phyloP scores from a whole-genome alignment of 2,888 invertebrate genomes.

The Acleris emargana region DNA sequence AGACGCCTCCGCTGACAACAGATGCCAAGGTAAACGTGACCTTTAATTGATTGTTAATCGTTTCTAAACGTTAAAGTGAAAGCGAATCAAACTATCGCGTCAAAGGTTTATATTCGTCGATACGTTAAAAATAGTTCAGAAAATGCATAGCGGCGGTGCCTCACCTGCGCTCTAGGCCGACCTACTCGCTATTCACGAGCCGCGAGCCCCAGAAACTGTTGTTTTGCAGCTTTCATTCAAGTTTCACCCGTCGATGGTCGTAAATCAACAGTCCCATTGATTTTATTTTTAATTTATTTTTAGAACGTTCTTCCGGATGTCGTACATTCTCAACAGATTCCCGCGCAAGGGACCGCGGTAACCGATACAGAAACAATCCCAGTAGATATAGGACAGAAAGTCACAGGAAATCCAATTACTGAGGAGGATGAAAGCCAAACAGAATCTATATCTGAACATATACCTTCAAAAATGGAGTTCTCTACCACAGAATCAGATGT shows the following conservation, averaged over 20 bases:
- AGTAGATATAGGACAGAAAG: slow-evolving; percentile 49
- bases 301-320: slow-evolving; percentile 82
- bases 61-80: slow-evolving; percentile 21
- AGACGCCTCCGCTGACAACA: slow-evolving; percentile 56
- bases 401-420: slow-evolving; percentile 42
- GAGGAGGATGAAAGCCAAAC: slow-evolving; percentile 61
- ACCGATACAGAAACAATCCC: slow-evolving; percentile 51
- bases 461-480: slow-evolving; percentile 69
- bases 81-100: slow-evolving; percentile 48
- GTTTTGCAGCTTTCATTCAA: slow-evolving; percentile 26
- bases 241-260: slow-evolving; percentile 37
- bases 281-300: slow-evolving; percentile 78
- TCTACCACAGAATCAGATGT: slow-evolving; percentile 62
- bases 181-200: slow-evolving; percentile 36
- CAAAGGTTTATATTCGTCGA: slow-evolving; percentile 62
- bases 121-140: slow-evolving; percentile 67
- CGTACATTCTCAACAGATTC: slow-evolving; percentile 79
- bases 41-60: slow-evolving; percentile 34
- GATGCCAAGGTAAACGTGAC: slow-evolving; percentile 65
- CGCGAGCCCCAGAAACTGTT: slow-evolving; percentile 25
- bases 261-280: slow-evolving; percentile 48
- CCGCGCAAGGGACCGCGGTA: slow-evolving; percentile 59
- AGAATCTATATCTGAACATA: slow-evolving; percentile 76
- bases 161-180: slow-evolving; percentile 46
- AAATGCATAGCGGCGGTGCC: slow-evolving; percentile 60